Base-by-base conservation (phyloP, 2,888 invertebrate species). In the Epistrophe grossulariae region DNA sequence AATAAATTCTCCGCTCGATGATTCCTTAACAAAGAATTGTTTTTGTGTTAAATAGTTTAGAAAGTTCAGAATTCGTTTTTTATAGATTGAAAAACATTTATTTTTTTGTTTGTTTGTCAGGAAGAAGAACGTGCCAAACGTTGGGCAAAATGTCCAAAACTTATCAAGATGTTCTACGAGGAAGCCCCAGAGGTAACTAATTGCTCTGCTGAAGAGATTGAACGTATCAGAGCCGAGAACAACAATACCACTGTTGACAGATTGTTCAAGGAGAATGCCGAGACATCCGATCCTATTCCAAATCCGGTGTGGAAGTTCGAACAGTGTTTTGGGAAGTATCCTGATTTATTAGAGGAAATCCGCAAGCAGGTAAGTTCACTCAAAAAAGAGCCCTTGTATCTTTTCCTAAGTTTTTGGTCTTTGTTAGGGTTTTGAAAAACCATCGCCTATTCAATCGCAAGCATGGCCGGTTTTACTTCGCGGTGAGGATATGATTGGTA, bases 401-500 rank as follows among this genome's bases (percentile, higher is more conserved):
- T 35, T 52, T 70, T 15, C 10, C 40, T 59, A 43, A 17, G n/a
- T 13, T 15, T 35, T 59, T 24, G 8, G 4, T n/a, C 13, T 35
- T 17, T 38, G 45, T 55, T 24, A 88, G 88, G 96, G 95, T 0
- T 99, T 99, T 91, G 92, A 92, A 31, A 95, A 94, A 84, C 99
- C 99, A 0, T 97, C 98, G 0, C 99, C 99, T 0, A 98, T 99
- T 90, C 98, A 99, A 93, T 94, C 96, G 82, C 98, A 99, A 93
- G 97, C 98, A 0, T 99, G 99, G 99, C 99, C 99, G 1, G 95
- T 99, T 83, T 94, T 99, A 0, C 93, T 99, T 55, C 95, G 95
- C 90, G 99, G 99, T 0, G 95, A 96, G 91, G 99, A 99, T 93
- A 93, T 99, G 91, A 99, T 99, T 91, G 99, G 99, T 10, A 99